These are phyloP conservation scores for Sebastes iracundus DNA, from an alignment of 2,797 vertebrate genomes.

Conservation along the genomic window DNA sequence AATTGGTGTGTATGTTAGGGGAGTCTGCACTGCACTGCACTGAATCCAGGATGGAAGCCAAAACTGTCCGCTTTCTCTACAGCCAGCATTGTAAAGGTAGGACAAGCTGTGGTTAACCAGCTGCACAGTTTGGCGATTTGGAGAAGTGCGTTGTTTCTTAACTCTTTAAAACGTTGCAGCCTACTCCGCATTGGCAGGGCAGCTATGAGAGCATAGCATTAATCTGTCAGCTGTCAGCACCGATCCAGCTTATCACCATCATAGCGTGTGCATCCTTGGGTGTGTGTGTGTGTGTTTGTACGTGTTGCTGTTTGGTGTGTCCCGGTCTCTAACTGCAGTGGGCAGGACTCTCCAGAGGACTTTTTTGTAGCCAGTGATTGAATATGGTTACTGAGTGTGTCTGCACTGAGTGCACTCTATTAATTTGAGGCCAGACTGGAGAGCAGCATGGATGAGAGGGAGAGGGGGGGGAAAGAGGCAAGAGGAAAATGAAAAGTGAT, in stretches of 20 bases:
- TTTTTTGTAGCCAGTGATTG: slow-evolving; percentile 60
- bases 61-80: slow-evolving; percentile 74
- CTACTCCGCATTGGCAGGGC: slow-evolving; percentile 48
- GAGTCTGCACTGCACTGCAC: neutral
- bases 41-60: slow-evolving; percentile 72
- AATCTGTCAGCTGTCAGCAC: slow-evolving; percentile 72
- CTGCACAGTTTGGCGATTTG: neutral
- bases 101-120: slow-evolving; percentile 2
- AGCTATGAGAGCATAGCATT: slow-evolving; percentile 67
- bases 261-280: neutral
- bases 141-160: slow-evolving; percentile 11
- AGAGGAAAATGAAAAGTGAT: slow-evolving; percentile 70
- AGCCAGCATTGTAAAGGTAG: slow-evolving; percentile 81
- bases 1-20: neutral
- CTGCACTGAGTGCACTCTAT: slow-evolving; percentile 74
- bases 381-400: slow-evolving; percentile 69
- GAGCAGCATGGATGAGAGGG: slow-evolving; percentile 41
- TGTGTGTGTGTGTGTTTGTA: neutral
- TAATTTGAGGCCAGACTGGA: slow-evolving; percentile 74
- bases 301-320: slow-evolving; percentile 17
- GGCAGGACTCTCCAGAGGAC: slow-evolving; percentile 53
- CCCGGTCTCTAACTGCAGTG: slow-evolving; percentile 20
- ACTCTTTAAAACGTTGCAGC: slow-evolving; percentile 29
- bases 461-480: slow-evolving; percentile 16
- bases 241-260: slow-evolving; percentile 55